Evolutionary conservation across 2,888 invertebrate genomes (phyloP).

Genomic region (Dicranocentrus wangi): DNA sequence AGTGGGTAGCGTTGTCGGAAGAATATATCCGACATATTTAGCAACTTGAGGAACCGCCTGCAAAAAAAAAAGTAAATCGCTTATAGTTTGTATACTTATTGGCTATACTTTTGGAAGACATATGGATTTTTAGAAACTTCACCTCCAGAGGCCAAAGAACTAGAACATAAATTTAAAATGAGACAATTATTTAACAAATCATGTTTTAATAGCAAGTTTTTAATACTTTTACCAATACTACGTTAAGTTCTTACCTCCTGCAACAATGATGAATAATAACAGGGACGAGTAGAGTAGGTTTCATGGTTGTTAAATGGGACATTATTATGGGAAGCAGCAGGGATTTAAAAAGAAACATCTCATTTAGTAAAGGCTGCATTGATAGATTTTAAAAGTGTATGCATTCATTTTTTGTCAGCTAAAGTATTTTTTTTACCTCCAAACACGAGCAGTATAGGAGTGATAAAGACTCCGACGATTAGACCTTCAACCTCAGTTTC

Average conservation of each 20-base stretch:
- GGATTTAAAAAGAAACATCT: neutral
- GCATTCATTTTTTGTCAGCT: neutral
- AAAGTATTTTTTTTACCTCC: slow-evolving; percentile 20
- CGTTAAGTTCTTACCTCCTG: neutral
- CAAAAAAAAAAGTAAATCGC: too few relatives aligned
- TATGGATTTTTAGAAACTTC: neutral
- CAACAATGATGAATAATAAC: neutral
- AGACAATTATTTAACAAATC: neutral
- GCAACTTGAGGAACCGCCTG: too few relatives aligned
- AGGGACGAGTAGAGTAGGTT: neutral
- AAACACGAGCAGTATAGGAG: slow-evolving; percentile 18
- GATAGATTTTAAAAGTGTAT: neutral
- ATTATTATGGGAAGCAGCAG: too few relatives aligned
- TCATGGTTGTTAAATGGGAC: too few relatives aligned
- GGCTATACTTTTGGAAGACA: too few relatives aligned
- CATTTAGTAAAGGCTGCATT: neutral
- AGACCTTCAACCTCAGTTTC: neutral
- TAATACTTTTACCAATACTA: too few relatives aligned
- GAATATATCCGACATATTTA: too few relatives aligned
- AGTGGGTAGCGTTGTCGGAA: too few relatives aligned
- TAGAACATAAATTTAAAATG: neutral
- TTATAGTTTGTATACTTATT: too few relatives aligned
- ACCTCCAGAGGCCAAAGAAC: slow-evolving; percentile 30
- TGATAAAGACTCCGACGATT: slow-evolving; percentile 3
- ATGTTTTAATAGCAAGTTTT: too few relatives aligned